phyloP scores from a whole-genome alignment of 2,888 invertebrate genomes.

The Stenchaetothrips biformis region DNA sequence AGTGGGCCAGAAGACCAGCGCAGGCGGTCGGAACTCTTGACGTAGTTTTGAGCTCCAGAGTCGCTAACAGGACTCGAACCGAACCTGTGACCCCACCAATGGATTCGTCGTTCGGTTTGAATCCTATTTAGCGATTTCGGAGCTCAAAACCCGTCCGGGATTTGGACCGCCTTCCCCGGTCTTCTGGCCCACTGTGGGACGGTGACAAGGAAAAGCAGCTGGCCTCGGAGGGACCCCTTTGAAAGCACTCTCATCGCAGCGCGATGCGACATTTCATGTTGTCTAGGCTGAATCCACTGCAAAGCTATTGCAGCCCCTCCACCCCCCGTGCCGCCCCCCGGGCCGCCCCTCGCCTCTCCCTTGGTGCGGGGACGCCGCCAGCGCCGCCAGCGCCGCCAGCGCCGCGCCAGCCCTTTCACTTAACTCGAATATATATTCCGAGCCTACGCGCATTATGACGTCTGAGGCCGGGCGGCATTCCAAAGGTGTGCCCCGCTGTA shows the following conservation, averaged over 20 bases:
- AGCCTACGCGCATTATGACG: background rate
- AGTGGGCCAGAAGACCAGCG: too few relatives aligned
- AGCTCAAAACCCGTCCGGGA: too few relatives aligned
- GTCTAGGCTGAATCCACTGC: background rate
- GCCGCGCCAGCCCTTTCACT: background rate
- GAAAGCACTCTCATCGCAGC: slow-evolving; percentile 1
- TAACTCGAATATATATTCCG: slow-evolving; percentile 2
- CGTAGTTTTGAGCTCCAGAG: too few relatives aligned
- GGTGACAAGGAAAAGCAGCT: too few relatives aligned
- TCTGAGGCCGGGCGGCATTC: background rate
- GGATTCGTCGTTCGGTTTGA: too few relatives aligned
- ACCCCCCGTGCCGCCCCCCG: background rate
- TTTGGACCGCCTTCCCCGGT: too few relatives aligned
- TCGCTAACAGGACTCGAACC: too few relatives aligned
- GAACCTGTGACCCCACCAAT: too few relatives aligned
- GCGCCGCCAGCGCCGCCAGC: background rate
- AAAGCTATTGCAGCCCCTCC: background rate
- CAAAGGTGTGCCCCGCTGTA: too few relatives aligned
- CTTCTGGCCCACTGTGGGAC: too few relatives aligned
- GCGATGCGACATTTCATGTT: background rate
- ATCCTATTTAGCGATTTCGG: too few relatives aligned
- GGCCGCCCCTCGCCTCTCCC: background rate
- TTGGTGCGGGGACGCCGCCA: background rate
- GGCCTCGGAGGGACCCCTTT: background rate
- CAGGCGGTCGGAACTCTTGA: too few relatives aligned